Conservation (phyloP, 2,888 invertebrate genomes). For the Hydriomena furcata region DNA sequence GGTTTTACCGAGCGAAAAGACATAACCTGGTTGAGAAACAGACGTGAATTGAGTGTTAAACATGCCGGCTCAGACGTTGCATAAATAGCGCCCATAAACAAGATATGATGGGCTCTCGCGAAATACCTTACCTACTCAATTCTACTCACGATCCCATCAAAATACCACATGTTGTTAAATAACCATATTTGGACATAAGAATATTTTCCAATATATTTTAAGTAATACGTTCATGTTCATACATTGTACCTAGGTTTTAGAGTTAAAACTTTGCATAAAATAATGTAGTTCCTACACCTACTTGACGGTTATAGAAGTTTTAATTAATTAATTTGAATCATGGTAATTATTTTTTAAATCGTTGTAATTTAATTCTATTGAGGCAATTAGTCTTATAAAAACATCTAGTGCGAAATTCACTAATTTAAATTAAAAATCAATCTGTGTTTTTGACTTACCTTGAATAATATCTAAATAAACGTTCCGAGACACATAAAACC, state of each 20-base stretch:
- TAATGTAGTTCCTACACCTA: neutral
- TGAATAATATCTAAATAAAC: slow-evolving; percentile 38
- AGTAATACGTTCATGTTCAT: neutral
- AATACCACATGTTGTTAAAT: too few relatives aligned
- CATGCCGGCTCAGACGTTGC: slow-evolving; percentile 61
- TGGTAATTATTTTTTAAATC: too few relatives aligned
- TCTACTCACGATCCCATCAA: slow-evolving; percentile 32
- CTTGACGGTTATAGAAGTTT: neutral
- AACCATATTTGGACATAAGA: slow-evolving; percentile 4
- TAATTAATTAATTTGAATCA: too few relatives aligned
- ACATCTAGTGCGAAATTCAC: too few relatives aligned
- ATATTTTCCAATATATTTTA: neutral
- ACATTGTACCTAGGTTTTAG: too few relatives aligned
- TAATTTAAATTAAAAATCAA: slow-evolving; percentile 31
- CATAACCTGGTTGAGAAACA: slow-evolving; percentile 65
- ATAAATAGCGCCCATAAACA: slow-evolving; percentile 58
- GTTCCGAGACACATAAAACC: slow-evolving; percentile 35
- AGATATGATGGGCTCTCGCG: slow-evolving; percentile 49
- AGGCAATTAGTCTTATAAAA: too few relatives aligned
- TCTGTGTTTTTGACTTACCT: slow-evolving; percentile 25
- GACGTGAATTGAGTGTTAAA: slow-evolving; percentile 73
- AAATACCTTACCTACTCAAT: slow-evolving; percentile 28
- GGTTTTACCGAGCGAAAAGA: slow-evolving; percentile 64
- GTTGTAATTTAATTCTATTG: too few relatives aligned
- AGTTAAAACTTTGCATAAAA: too few relatives aligned